Evolutionary conservation across 2,113 vertebrate species (phyloP).

Genomic region (Boulengeromyrus knoepffleri): DNA sequence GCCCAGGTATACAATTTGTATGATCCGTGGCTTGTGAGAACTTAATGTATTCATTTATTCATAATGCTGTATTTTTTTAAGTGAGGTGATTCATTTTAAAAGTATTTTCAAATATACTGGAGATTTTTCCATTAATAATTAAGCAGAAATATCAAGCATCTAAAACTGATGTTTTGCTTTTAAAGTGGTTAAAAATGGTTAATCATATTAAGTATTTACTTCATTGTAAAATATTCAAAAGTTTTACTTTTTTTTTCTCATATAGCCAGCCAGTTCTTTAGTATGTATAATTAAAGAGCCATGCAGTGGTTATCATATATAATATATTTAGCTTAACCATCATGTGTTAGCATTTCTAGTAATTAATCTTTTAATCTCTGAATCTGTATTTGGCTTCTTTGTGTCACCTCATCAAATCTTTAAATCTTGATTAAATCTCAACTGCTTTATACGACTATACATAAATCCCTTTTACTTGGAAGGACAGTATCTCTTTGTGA

Average conservation of each 20-base stretch:
- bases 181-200: background rate
- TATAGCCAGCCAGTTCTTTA: background rate
- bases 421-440: background rate
- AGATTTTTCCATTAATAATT: background rate
- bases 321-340: background rate
- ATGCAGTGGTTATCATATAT: background rate
- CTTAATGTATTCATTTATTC: background rate
- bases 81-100: background rate
- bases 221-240: background rate
- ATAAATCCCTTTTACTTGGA: background rate
- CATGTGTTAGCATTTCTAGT: background rate
- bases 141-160: background rate
- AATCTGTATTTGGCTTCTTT: background rate
- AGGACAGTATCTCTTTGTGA: background rate
- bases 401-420: background rate
- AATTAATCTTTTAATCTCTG: background rate
- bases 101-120: background rate
- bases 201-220: background rate
- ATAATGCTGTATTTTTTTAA: background rate
- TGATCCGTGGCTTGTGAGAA: background rate
- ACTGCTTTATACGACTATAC: background rate
- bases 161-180: background rate
- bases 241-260: background rate
- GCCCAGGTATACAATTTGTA: background rate
- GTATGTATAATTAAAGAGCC: background rate